phyloP scores from a whole-genome alignment of 2,888 invertebrate species.

The Hermaeophaga mercurialis region DNA sequence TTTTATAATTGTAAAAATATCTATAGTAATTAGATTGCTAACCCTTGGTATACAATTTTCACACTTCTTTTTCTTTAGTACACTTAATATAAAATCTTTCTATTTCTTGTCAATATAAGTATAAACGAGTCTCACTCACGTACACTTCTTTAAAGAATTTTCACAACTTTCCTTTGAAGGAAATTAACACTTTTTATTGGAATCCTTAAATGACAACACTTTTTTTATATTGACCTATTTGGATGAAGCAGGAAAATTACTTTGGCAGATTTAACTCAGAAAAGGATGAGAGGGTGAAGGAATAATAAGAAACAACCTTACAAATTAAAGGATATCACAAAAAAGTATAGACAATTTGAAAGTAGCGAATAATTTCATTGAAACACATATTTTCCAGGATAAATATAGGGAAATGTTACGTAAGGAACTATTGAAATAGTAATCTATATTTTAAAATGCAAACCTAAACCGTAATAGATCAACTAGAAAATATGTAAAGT shows the following conservation, averaged over 20 bases:
- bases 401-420: no score
- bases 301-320: no score
- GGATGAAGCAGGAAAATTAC: neutral
- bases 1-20: no score
- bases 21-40: no score
- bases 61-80: no score
- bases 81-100: no score
- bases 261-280: neutral
- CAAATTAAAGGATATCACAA: no score
- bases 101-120: neutral
- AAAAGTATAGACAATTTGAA: no score
- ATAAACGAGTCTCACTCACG: neutral
- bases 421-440: neutral
- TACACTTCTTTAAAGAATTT: neutral
- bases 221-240: neutral
- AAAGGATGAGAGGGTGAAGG: neutral
- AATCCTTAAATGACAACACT: neutral
- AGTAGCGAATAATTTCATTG: no score
- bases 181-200: neutral
- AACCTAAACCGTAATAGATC: neutral
- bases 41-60: no score
- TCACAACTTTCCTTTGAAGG: neutral
- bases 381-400: no score
- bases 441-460: conserved; percentile 5
- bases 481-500: conserved; percentile 3